Percentiles rank a stretch among this genome's conserved stretches.
Evolutionary conservation across 1,140 invertebrate genomes (phyloP).

Genomic region (Pteromalus puparum): DNA sequence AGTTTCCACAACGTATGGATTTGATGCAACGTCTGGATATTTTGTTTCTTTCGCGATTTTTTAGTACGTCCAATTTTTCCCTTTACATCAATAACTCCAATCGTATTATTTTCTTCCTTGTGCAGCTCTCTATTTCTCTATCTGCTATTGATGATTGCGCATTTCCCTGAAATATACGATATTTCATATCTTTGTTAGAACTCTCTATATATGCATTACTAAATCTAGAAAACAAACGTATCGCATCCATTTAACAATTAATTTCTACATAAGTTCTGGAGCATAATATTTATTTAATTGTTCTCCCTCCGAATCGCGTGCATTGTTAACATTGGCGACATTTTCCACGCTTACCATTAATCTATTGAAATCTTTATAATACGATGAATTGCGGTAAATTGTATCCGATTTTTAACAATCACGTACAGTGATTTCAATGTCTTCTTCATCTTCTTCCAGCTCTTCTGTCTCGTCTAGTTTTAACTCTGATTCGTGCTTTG

Average conservation of each 20-base stretch:
- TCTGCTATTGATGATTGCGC: constrained; percentile 7
- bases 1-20: constrained; percentile 4
- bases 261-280: constrained; percentile 29
- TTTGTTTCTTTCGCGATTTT: neutral
- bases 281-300: constrained; percentile 30
- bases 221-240: constrained; percentile 37
- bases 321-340: too few relatives aligned
- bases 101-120: neutral
- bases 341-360: neutral
- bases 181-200: constrained; percentile 34
- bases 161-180: neutral
- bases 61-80: neutral
- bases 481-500: neutral
- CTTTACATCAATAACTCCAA: neutral
- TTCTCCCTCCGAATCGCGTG: neutral
- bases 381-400: neutral
- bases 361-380: neutral
- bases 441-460: neutral
- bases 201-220: constrained; percentile 49
- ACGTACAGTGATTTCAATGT: neutral
- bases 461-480: neutral
- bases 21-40: constrained; percentile 19
- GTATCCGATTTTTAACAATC: neutral
- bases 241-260: constrained; percentile 40
- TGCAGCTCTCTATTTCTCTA: constrained; percentile 30